Percentiles rank a stretch among this genome's conserved stretches.
phyloP scores from a whole-genome alignment of 2,797 vertebrate genomes.

The Clarias pachynema region DNA sequence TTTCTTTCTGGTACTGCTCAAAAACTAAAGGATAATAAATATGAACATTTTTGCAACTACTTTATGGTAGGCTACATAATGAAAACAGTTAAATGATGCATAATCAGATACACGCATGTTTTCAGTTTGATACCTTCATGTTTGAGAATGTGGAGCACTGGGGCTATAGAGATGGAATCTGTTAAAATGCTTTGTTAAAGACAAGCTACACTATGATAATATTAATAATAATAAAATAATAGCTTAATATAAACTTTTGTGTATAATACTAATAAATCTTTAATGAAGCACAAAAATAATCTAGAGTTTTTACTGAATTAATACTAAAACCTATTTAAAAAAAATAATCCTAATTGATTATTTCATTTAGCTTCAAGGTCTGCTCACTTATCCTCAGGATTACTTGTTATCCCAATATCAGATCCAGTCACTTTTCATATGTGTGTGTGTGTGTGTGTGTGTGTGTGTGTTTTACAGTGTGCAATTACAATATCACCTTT shows the following conservation, averaged over 20 bases:
- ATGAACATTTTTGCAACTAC: not conserved
- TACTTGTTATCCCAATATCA: no score
- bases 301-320: not conserved
- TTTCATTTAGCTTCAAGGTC: no score
- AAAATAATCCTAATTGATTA: not conserved
- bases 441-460: no score
- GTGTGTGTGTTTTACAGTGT: no score
- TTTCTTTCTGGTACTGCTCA: constrained; percentile 86
- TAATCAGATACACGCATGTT: not conserved
- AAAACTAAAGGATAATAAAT: constrained; percentile 73
- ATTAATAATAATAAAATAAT: not conserved
- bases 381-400: no score
- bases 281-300: not conserved
- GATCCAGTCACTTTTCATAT: no score
- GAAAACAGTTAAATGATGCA: not conserved
- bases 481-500: no score
- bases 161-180: not conserved
- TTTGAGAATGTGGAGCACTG: not conserved
- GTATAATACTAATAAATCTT: no score
- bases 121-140: not conserved
- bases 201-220: not conserved
- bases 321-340: not conserved
- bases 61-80: not conserved
- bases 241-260: not conserved
- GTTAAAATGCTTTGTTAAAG: not conserved